Evolutionary conservation across 53 echinoderm and acorn worm genomes (phyloP).

Genomic region (Echinarachnius parma): DNA sequence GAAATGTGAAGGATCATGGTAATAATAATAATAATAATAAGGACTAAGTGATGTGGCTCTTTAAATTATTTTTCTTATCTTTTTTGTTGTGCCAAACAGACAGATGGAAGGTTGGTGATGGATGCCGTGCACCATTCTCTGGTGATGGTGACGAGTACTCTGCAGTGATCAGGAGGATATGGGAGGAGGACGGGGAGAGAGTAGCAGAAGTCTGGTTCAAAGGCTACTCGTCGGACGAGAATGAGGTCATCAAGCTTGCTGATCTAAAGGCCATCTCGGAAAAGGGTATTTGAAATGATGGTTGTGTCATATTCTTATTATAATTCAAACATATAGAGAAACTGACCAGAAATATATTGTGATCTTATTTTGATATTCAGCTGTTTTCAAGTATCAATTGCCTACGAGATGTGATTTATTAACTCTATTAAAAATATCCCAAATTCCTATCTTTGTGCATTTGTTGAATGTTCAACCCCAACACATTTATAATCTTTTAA

Average conservation of each 20-base stretch:
- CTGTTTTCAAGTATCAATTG: not conserved
- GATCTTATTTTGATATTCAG: not conserved
- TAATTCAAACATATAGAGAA: too few species aligned
- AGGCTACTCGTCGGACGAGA: conserved; percentile 76
- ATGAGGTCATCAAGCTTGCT: conserved; percentile 57
- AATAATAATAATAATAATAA: too few species aligned
- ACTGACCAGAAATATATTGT: too few species aligned
- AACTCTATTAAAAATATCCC: too few species aligned
- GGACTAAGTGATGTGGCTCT: too few species aligned
- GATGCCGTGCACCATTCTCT: conserved; percentile 69
- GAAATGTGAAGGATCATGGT: too few species aligned
- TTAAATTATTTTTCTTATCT: too few species aligned
- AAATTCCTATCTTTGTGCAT: not conserved
- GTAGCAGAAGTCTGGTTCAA: conserved; percentile 57
- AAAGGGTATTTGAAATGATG: not conserved
- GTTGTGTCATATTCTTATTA: too few species aligned
- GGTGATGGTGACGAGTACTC: conserved; percentile 56
- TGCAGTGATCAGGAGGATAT: conserved; percentile 50
- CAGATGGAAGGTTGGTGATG: conserved; percentile 68
- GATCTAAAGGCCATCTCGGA: conserved; percentile 43
- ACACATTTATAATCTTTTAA: too few species aligned
- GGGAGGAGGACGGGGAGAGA: conserved; percentile 15
- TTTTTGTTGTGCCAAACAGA: too few species aligned
- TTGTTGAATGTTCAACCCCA: too few species aligned
- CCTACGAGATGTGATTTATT: not conserved